Conservation (phyloP, 2,888 invertebrate genomes). For the Tetragonisca angustula region DNA sequence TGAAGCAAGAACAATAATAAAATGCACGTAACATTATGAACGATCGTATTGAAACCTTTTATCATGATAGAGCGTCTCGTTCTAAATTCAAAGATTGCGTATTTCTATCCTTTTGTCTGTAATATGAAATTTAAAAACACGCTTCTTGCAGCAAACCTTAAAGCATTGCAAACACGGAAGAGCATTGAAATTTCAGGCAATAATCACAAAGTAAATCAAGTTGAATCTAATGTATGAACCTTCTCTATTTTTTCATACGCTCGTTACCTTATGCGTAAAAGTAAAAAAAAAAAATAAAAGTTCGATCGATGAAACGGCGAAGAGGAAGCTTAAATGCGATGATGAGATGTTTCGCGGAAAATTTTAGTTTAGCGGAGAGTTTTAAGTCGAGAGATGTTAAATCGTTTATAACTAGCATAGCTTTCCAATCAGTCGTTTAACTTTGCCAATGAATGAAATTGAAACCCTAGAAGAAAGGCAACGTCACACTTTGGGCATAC, state of each 20-base stretch:
- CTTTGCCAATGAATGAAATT: slow-evolving; percentile 37
- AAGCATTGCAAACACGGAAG: too few relatives aligned
- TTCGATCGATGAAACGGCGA: background rate
- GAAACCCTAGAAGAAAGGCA: slow-evolving; percentile 24
- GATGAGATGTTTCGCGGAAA: background rate
- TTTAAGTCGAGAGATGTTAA: background rate
- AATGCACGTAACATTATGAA: too few relatives aligned
- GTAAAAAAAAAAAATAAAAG: background rate
- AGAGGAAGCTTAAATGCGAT: background rate
- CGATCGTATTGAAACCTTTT: too few relatives aligned
- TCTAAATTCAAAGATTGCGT: too few relatives aligned
- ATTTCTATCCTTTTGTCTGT: too few relatives aligned
- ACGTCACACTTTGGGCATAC: slow-evolving; percentile 59
- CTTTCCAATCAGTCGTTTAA: slow-evolving; percentile 18
- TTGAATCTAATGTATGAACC: background rate
- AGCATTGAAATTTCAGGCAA: too few relatives aligned
- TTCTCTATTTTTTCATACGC: background rate
- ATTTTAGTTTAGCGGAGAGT: background rate
- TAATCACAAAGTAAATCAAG: background rate
- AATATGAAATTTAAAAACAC: too few relatives aligned
- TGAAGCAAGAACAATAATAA: too few relatives aligned
- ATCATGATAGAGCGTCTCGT: too few relatives aligned
- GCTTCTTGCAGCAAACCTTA: too few relatives aligned
- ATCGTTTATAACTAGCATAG: slow-evolving; percentile 14
- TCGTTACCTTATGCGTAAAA: background rate